Evolutionary conservation across 2,797 vertebrate species (phyloP).

Genomic region (Yasuhikotakia modesta): DNA sequence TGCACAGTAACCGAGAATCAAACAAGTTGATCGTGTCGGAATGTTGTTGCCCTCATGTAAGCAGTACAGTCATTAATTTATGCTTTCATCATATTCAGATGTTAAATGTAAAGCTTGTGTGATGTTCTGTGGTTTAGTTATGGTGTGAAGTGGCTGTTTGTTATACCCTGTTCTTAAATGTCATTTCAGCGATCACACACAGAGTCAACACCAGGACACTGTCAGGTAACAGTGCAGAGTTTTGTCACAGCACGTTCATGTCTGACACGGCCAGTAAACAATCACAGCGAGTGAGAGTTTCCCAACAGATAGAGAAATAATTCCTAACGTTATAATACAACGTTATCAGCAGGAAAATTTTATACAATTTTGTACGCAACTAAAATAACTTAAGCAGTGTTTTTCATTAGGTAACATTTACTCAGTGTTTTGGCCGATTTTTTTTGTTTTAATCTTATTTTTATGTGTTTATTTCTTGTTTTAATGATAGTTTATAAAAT

Average conservation of each 20-base stretch:
- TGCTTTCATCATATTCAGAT: background rate
- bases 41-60: background rate
- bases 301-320: background rate
- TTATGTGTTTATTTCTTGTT: no score
- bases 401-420: no score
- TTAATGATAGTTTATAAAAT: no score
- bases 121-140: constrained; percentile 20
- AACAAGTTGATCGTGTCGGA: background rate
- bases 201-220: constrained; percentile 47
- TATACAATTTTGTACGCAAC: background rate
- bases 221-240: constrained; percentile 49
- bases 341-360: background rate
- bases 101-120: background rate
- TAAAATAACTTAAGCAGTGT: background rate
- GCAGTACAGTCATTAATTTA: background rate
- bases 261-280: background rate
- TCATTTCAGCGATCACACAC: constrained; percentile 52
- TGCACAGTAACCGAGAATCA: constrained; percentile 8
- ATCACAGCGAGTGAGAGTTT: background rate
- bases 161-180: constrained; percentile 50
- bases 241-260: background rate
- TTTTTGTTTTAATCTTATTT: no score
- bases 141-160: constrained; percentile 17
- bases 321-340: background rate
- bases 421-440: no score